Evolutionary conservation across 30 jellyfish, hydroid and myxozoan species (phyloP).

Genomic region (Aurelia aurita): DNA sequence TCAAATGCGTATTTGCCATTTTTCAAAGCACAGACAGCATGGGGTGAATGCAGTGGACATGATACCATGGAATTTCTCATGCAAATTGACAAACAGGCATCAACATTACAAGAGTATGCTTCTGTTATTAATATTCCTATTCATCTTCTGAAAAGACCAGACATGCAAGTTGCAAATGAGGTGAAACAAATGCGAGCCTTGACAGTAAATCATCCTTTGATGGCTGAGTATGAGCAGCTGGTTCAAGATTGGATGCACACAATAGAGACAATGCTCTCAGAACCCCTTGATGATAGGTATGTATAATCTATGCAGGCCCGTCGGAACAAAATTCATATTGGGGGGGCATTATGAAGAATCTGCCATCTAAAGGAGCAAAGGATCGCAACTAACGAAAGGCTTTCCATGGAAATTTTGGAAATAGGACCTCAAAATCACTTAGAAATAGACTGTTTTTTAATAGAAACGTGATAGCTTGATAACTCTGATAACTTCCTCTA

Average conservation of each 20-base stretch:
- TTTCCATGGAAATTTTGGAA: no score
- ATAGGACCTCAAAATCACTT: no score
- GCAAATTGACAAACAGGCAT: constrained; percentile 72
- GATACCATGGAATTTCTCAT: constrained; percentile 54
- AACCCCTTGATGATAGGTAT: constrained; percentile 75
- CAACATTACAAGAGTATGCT: constrained; percentile 71
- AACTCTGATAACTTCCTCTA: no score
- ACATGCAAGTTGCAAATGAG: constrained; percentile 51
- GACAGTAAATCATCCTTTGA: constrained; percentile 54
- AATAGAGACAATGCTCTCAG: constrained; percentile 76
- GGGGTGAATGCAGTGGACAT: constrained; percentile 71
- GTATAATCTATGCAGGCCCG: no score
- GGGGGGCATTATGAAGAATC: no score
- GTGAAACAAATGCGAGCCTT: constrained; percentile 68
- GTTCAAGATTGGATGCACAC: constrained; percentile 84
- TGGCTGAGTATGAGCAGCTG: constrained; percentile 71
- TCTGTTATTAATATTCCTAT: constrained; percentile 57
- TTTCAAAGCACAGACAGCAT: constrained; percentile 41
- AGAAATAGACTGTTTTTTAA: no score
- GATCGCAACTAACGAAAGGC: no score
- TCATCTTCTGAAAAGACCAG: constrained; percentile 75
- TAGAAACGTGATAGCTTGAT: no score
- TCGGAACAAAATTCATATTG: no score
- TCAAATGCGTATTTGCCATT: constrained; percentile 52
- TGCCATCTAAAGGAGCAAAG: no score